Base-by-base conservation (phyloP, 30 jellyfish, hydroid and myxozoan genomes). In the Catostylus mosaicus region DNA sequence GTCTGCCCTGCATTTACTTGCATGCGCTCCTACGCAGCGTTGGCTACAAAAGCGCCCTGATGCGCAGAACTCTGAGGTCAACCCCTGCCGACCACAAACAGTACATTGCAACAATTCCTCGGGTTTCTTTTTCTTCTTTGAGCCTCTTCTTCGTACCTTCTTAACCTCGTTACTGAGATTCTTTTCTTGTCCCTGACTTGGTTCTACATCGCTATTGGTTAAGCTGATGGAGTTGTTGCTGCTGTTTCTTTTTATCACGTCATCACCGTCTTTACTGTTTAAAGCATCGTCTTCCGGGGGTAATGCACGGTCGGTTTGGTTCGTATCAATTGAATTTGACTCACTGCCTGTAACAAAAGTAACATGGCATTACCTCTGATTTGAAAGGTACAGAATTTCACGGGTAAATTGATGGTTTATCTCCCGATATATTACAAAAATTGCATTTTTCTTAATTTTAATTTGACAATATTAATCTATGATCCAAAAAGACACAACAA, bases 41-140 rank as follows among this genome's bases (percentile, higher is more conserved):
- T 94, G 99, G 77, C 99, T 89, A 64, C 99, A 94, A 75, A 94
- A 94, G 20, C 99, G 94, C 32, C 99, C 99, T 24, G 99, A 94
- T 4, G 99, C 94, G 33, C 99, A 89, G 61, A 94, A 94, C 56
- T 94, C 99, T 38, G 99, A 83, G 22, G 94, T 84, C 83, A 87
- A 54, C 22, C 99, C 99, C 65, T 71, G 81, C 1, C 94, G 85
- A 11, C 99, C 99, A 84, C 99, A 94, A 6, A 92, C 80, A 52
- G 86, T 97, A 75, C 99, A 94, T 62, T 94, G 91, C 38, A 94
- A 73, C 26, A 84, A 77, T 56, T 89, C 96, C 27, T 94, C 99
- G 19, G 90, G 92, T 47, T 73, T 91, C 40, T 62, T 60, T 63
- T 60, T 85, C 86, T 75, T 92, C 72, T 87, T 92, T 59, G 75